A percentile compares a stretch with the other conserved stretches of the same genome.
Conservation (phyloP, 2,888 invertebrate species). For the Plemyria rubiginata region DNA sequence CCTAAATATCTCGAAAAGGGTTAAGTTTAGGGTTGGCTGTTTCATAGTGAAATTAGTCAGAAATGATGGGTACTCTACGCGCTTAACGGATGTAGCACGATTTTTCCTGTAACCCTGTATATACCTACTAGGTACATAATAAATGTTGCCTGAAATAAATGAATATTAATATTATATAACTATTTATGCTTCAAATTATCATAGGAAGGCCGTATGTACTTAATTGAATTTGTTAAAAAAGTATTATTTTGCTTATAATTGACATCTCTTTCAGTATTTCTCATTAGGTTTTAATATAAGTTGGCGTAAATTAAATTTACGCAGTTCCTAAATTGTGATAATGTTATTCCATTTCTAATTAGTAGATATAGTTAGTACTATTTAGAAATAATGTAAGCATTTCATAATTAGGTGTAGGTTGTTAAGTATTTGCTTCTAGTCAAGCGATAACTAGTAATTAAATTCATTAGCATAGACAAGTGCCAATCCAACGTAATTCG, state of each 20-base stretch:
- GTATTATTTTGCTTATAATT: slow-evolving; percentile 17
- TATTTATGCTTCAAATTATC: slow-evolving; percentile 1
- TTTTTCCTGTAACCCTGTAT: no score
- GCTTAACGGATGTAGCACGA: no score
- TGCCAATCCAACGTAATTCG: neutral
- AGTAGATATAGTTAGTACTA: slow-evolving; percentile 47
- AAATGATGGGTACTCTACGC: no score
- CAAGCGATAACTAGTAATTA: slow-evolving; percentile 36
- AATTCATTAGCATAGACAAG: slow-evolving; percentile 1
- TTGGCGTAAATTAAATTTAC: slow-evolving; percentile 58
- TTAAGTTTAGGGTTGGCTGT: no score
- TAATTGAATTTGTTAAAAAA: neutral
- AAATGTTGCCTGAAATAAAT: no score
- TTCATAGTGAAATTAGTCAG: no score
- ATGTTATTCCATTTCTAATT: slow-evolving; percentile 61
- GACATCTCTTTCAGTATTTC: slow-evolving; percentile 66
- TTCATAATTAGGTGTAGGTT: slow-evolving; percentile 31
- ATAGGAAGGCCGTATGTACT: slow-evolving; percentile 17
- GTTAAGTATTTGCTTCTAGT: slow-evolving; percentile 45
- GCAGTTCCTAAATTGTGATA: slow-evolving; percentile 83
- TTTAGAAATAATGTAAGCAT: slow-evolving; percentile 47
- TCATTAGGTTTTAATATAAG: slow-evolving; percentile 42
- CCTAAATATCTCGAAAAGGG: no score
- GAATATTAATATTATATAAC: no score
- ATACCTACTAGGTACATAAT: no score